These are phyloP conservation scores for Baronia brevicornis DNA, from an alignment of 2,888 invertebrate species.

Conservation along the genomic window DNA sequence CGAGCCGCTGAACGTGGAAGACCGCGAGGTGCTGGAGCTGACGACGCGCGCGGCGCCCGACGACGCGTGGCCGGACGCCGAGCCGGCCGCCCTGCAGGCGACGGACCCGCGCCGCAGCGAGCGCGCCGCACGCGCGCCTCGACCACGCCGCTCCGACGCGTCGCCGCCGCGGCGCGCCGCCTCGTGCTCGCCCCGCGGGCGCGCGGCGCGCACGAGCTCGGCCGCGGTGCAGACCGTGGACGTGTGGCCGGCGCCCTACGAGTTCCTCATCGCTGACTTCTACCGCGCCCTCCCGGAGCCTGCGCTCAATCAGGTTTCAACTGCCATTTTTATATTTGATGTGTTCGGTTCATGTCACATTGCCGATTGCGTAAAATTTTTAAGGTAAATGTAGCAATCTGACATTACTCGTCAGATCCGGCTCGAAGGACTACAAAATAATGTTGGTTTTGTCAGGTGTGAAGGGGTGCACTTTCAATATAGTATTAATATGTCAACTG, in stretches of 20 bases:
- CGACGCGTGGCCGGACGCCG: conserved; percentile 24
- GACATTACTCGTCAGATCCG: no score
- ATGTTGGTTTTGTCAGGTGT: no score
- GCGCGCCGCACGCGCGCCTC: conserved; percentile 16
- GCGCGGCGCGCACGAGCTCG: conserved; percentile 18
- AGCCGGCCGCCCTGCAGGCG: conserved; percentile 21
- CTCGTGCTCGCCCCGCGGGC: conserved; percentile 18
- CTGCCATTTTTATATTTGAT: not conserved
- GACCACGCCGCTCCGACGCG: conserved; percentile 15
- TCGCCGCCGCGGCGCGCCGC: conserved; percentile 18
- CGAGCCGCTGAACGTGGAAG: conserved; percentile 48
- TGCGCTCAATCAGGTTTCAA: conserved; percentile 30
- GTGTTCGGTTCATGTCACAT: not conserved
- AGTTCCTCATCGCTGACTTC: conserved; percentile 83
- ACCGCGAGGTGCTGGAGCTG: conserved; percentile 72
- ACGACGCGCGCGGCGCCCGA: conserved; percentile 39
- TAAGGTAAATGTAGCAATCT: no score
- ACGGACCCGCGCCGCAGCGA: conserved; percentile 17
- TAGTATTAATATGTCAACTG: no score
- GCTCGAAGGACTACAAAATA: no score
- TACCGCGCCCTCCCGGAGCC: conserved; percentile 58
- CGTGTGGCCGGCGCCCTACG: conserved; percentile 82
- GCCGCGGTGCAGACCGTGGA: conserved; percentile 79
- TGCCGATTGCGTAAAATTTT: conserved; percentile 1
- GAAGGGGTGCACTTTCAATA: no score